Evolutionary conservation across 2,888 invertebrate genomes (phyloP).

Genomic region (Tridacna gigas): DNA sequence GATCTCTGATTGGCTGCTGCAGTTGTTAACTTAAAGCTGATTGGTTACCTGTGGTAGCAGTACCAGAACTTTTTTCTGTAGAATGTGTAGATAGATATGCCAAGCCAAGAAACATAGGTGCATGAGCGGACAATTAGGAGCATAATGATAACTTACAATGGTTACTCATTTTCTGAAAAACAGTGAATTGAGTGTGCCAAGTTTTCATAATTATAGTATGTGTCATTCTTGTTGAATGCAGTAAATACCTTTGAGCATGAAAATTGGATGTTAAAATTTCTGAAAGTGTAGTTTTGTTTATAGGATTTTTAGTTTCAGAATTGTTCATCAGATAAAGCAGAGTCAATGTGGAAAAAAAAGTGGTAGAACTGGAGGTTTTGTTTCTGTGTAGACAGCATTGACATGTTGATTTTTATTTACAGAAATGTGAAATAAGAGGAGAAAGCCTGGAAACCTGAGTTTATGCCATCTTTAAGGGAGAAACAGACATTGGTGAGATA

Average conservation of each 20-base stretch:
- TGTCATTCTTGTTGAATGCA: not conserved
- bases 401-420: too few species aligned
- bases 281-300: too few species aligned
- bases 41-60: conserved; percentile 20
- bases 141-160: not conserved
- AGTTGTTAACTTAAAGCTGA: conserved; percentile 12
- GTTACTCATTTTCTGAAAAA: conserved; percentile 27
- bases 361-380: too few species aligned
- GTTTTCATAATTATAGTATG: conserved; percentile 14
- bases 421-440: too few species aligned
- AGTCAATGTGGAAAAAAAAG: too few species aligned
- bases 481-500: not conserved
- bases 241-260: not conserved
- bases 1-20: conserved; percentile 13
- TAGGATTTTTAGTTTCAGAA: too few species aligned
- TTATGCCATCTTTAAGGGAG: too few species aligned
- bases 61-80: conserved; percentile 12
- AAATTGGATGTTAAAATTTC: too few species aligned
- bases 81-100: conserved; percentile 17
- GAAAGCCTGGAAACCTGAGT: too few species aligned
- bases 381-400: too few species aligned
- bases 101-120: conserved; percentile 9
- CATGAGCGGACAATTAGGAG: conserved; percentile 14
- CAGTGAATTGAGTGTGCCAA: conserved; percentile 1
- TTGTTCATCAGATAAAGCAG: too few species aligned